phyloP scores from a whole-genome alignment of 2,113 vertebrate species.

The Romanogobio albipinnatus region DNA sequence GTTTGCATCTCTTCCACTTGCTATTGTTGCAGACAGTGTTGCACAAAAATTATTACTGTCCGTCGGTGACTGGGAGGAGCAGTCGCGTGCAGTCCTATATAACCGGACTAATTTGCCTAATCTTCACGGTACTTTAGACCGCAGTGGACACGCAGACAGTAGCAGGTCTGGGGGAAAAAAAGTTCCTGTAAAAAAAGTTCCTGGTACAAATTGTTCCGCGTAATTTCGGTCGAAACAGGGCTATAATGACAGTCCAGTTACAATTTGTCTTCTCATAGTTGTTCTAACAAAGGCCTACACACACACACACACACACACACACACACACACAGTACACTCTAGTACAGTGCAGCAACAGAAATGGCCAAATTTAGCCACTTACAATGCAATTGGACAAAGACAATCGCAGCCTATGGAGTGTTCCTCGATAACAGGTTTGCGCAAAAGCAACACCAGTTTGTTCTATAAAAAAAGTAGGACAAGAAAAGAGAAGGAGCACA shows the following conservation, averaged over 20 bases:
- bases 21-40: no score
- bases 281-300: conserved; percentile 20
- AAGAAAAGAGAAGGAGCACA: conserved; percentile 68
- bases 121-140: no score
- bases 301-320: conserved; percentile 27
- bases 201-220: no score
- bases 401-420: conserved; percentile 67
- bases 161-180: no score
- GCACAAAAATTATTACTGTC: no score
- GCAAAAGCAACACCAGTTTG: conserved; percentile 84
- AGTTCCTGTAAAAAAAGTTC: no score
- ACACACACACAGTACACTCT: conserved; percentile 19
- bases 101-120: no score
- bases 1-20: no score
- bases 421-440: conserved; percentile 85
- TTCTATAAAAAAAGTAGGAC: conserved; percentile 74
- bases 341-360: conserved; percentile 54
- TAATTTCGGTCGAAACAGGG: no score
- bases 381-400: conserved; percentile 24
- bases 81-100: no score
- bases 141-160: no score
- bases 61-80: no score
- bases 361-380: conserved; percentile 73
- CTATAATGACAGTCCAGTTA: conserved; percentile 42
- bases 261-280: conserved; percentile 15